These are phyloP conservation scores for Calyptommatus sinebrachiatus DNA, from an alignment of 2,113 vertebrate genomes.

Conservation along the genomic window DNA sequence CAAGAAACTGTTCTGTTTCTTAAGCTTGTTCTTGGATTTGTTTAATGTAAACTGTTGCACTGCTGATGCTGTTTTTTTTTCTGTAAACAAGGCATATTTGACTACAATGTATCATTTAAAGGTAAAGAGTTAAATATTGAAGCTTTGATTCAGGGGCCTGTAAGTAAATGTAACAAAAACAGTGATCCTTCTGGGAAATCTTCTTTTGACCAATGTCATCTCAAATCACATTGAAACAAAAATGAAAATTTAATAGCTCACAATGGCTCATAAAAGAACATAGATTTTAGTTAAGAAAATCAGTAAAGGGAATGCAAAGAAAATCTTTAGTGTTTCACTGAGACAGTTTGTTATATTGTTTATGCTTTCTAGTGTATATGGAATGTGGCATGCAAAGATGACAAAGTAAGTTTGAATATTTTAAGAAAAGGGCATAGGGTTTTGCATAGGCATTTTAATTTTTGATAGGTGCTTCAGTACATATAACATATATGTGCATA, in stretches of 20 bases:
- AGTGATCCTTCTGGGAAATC: not conserved
- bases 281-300: not conserved
- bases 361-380: conserved; percentile 54
- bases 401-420: too few species aligned
- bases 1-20: not conserved
- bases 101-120: not conserved
- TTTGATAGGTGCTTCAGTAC: not conserved
- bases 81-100: not conserved
- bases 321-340: too few species aligned
- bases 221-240: not conserved
- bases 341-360: conserved; percentile 60
- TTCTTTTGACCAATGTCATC: not conserved
- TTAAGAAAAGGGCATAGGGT: conserved; percentile 15
- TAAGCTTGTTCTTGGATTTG: not conserved
- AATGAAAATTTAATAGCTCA: not conserved
- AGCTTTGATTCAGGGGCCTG: not conserved
- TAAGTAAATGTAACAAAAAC: not conserved
- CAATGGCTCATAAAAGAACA: not conserved
- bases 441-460: not conserved
- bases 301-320: not conserved
- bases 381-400: conserved; percentile 63
- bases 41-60: not conserved
- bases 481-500: not conserved
- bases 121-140: not conserved
- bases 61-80: not conserved